Evolutionary conservation across 2,888 invertebrate species (phyloP), one percentile per base, ranked within the genome.

Genomic region (Drosophila pegasa): DNA sequence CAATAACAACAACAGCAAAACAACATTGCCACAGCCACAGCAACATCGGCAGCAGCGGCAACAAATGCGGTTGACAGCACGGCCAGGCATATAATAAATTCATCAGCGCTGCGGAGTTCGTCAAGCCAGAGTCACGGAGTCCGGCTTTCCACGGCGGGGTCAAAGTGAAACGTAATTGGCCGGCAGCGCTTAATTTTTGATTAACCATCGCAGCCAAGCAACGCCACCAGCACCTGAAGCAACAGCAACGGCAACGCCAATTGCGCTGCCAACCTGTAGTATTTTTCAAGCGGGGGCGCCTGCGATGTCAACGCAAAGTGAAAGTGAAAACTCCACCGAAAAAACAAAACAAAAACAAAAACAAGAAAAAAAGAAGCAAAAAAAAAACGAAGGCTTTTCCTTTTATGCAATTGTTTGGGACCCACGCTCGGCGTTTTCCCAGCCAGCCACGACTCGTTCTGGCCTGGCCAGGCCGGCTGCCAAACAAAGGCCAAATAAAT

Each of bases 81-180:
- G 47, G 59, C 57, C 52, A 63, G 64, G 62, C 66, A 52, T 71
- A 72, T 78, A 88, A 87, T 88, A 87, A 84, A 85, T 89, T 87
- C 81, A 85, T 87, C 87, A 89, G 69, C 56, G 59, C 63, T 43
- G 55, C 35, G 68, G 35, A 73, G 63, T 66, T 62, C 64, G 57
- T 60, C 62, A 58, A 48, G 47, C 47, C 48, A n/a, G 25, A 47
- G 52, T 81, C 84, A 82, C 88, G 87, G 50, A 35, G 63, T 68
- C 57, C 64, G 65, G 75, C 88, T 79, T 82, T 86, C 86, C 75
- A 71, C 62, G 60, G 66, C 63, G 78, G 65, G 85, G 85, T 86
- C 89, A 89, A 71, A 85, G 89, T 76, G 75, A 90, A 85, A 88
- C 78, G 80, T 85, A 89, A 89, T 88, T 87, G 89, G 87, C 88